Base-by-base conservation (phyloP, 2,113 vertebrate genomes). In the Prolemur simus region DNA sequence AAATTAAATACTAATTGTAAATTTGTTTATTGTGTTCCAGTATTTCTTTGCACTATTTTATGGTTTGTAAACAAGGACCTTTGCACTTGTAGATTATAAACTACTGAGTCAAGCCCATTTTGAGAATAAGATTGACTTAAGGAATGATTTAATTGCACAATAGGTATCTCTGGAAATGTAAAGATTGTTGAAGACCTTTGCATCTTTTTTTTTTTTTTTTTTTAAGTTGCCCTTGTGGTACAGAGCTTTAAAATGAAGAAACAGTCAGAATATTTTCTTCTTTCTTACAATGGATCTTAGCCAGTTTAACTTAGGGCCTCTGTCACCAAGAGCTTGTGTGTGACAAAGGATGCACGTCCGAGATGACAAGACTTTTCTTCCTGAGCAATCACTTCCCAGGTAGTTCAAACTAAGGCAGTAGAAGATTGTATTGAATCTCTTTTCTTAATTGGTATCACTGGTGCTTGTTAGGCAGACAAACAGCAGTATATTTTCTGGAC, bases 1-100 rank as follows among this genome's bases (percentile, higher is more conserved):
- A 47, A 96, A 80, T 87, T 92, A 89, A 89, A 73, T 58, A 49
- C 8, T 83, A 56, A 56, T 39, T 92, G 32, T 84, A 60, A 76
- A 23, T 63, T 68, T 84, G 69, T 47, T 23, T 92, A 47, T 91
- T 94, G 11, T 88, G 21, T 76, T 58, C 23, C 71, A 37, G 0
- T 63, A 63, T 87, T 91, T 91, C 42, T 94, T 76, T 13, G 34
- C 32, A 49, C 12, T 83, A 49, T 73, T 93, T 92, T 77, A 56
- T 92, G 45, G 4, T 84, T 96, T 85, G 27, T 69, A 81, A 64
- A 58, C 15, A 87, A 54, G 27, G 80, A 42, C 8, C 37, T 96
- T 54, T 87, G 12, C 91, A 71, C 18, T 96, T 49, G 32, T 42
- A 78, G 47, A n/a, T 13, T 78, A 32, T 85, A 52, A 92, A 45